Base-by-base conservation (phyloP, 2,888 invertebrate species). In the Scaptomyza flava region DNA sequence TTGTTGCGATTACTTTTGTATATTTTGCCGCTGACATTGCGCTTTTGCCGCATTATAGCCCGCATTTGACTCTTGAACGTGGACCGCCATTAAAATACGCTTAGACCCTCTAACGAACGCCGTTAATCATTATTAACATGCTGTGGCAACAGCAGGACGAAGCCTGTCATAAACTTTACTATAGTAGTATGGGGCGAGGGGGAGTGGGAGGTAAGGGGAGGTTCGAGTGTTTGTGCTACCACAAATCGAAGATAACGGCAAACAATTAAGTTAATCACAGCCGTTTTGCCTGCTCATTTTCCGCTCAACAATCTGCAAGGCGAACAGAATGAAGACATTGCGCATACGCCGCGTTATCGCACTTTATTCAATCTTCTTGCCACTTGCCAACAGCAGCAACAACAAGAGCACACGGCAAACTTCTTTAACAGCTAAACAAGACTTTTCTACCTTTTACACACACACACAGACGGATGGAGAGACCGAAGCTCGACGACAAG, bases 221-320 rank as follows among this genome's bases (percentile, higher is more conserved):
- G 17, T 2, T 9, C 14, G 6, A 5, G 27, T 8, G 2, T 1
- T 4, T 12, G 20, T n/a, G 51, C 36, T 50, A 63, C 69, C 72
- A 60, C 72, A 79, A 85, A 85, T 87, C 84, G 85, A 87, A 85
- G 87, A 82, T 87, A 82, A 77, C 77, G 69, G 50, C 85, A 69
- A 87, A 79, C 83, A 85, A 85, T 85, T 85, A 85, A 81, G 72
- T 81, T 82, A 85, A 87, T 87, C 83, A 87, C 85, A 85, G 75
- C 77, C 67, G 65, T 58, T 76, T 67, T 73, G 71, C 73, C 68
- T 77, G 23, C 50, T 74, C 64, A 62, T 68, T 69, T 52, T 38
- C 42, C 31, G 48, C 46, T 38, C 38, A 41, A 41, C 41, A 41
- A 36, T n/a, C 12, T 23, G 3, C 9, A 7, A 9, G 7, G 8